Conservation (phyloP, 2,888 invertebrate species). For the Pseudococcus longispinus region DNA sequence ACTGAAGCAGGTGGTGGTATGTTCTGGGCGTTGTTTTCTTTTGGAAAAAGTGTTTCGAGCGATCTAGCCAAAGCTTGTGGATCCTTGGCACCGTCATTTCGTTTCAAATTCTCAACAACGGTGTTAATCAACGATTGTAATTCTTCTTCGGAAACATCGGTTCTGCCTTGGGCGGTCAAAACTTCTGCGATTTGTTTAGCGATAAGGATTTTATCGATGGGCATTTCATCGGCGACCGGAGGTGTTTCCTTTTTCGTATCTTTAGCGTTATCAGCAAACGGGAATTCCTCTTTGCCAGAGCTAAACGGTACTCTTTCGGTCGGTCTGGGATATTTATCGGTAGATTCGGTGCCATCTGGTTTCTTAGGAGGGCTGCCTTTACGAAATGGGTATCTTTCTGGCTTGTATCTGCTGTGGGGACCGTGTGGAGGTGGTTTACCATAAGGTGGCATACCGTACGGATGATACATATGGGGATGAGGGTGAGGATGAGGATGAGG, state of each 20-base stretch:
- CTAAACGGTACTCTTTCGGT: constrained; percentile 4
- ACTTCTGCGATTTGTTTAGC: constrained; percentile 83
- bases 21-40: background rate
- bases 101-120: constrained; percentile 73
- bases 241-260: background rate
- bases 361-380: constrained; percentile 13
- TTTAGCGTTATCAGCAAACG: constrained; percentile 59
- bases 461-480: constrained; percentile 8
- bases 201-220: constrained; percentile 79
- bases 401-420: background rate
- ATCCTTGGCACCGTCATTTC: constrained; percentile 62
- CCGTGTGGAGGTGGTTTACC: background rate
- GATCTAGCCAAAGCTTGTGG: background rate
- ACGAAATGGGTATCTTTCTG: constrained; percentile 33
- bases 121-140: constrained; percentile 80
- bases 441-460: constrained; percentile 21
- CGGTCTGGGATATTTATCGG: too few relatives aligned
- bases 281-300: constrained; percentile 64
- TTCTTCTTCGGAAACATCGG: constrained; percentile 80
- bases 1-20: background rate
- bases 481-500: background rate
- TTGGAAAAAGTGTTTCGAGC: background rate
- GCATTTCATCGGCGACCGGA: constrained; percentile 27
- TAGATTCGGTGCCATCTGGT: background rate
- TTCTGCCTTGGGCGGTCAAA: constrained; percentile 79